Base-by-base conservation (phyloP, 2,797 vertebrate species). In the Gymnocypris eckloni region DNA sequence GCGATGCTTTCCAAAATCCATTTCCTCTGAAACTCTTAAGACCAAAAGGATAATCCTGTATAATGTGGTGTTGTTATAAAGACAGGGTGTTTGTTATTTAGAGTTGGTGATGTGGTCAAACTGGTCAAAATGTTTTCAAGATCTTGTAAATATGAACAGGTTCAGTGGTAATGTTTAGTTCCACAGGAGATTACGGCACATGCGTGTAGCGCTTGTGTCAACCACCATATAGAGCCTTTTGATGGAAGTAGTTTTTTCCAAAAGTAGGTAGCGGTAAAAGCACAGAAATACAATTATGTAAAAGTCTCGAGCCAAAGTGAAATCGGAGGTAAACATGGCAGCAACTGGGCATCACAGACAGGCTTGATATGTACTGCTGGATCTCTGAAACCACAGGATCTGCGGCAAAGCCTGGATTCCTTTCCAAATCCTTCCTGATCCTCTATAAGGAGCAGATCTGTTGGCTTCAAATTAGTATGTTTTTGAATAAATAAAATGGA, bases 341-440 rank as follows among this genome's bases (percentile, higher is more conserved):
- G 56, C 43, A 66, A 76, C 25, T 37, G 37, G 22, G 81, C 66
- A 45, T 52, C 81, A 43, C 37, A 85, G 59, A 84, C 48, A 59
- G 67, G 72, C 83, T 61, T 25, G 50, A 90, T 89, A 81, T 86
- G 81, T 67, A 80, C 79, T 78, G 86, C 41, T 89, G 77, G 89
- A 90, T 89, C 85, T 89, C 89, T 64, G 82, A 86, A 91, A 91
- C 88, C 84, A 81, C 87, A 85, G 83, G 88, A 89, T 88, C 86
- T 90, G 90, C 87, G 88, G 91, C 91, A 88, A 92, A 87, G 89
- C 89, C 41, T 88, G 86, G 90, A 83, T 83, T 89, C 83, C 85
- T 88, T 82, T 88, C 73, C 81, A 90, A 87, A 86, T 86, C 86
- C 89, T 87, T 90, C 71, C 86, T 87, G 69, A 76, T 81, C 61